Base-by-base conservation (phyloP, 2,888 invertebrate genomes). In the Cerceris rybyensis region DNA sequence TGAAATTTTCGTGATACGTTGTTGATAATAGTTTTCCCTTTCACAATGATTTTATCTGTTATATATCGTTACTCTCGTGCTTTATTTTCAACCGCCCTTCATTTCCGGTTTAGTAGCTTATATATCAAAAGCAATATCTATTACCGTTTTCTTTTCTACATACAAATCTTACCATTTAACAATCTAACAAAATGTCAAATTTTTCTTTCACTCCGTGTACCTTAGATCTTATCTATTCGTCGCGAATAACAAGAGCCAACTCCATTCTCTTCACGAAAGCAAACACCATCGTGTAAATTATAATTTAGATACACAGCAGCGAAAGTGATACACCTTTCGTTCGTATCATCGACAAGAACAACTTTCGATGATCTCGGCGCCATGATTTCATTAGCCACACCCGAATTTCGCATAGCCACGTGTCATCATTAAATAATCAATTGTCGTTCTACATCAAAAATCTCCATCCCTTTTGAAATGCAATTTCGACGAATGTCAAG, bases 301-400 rank as follows among this genome's bases (percentile, higher is more conserved):
- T 54, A 57, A 70, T 76, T 66, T 67, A 74, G 55, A 50, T 52
- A 43, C 7, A 14, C 39, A 16, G 49, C 50, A 63, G 77, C 52
- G 80, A 83, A 83, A 82, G 80, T 75, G 70, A 77, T 82, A 65
- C 64, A 68, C 54, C 58, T 68, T 73, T 57, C 70, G 69, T 71
- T 67, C 70, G 73, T 65, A 75, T 70, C 69, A 67, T 75, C 75
- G 46, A 63, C 60, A 58, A 72, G 68, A 52, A 72, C 82, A 69
- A 80, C 81, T 82, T 82, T 82, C 81, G 70, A 76, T 57, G 58
- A 42, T 65, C 69, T 63, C 67, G 68, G 55, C 46, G 61, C 63
- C 41, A 57, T 64, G 70, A 75, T 75, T 70, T 55, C 82, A 77
- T 73, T 77, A 55, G 77, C 82, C 80, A 75, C 63, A 41, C 39